A percentile compares a stretch with the other conserved stretches of the same genome.
Evolutionary conservation across 2,113 vertebrate species (phyloP).

Genomic region (Hassar affinis): DNA sequence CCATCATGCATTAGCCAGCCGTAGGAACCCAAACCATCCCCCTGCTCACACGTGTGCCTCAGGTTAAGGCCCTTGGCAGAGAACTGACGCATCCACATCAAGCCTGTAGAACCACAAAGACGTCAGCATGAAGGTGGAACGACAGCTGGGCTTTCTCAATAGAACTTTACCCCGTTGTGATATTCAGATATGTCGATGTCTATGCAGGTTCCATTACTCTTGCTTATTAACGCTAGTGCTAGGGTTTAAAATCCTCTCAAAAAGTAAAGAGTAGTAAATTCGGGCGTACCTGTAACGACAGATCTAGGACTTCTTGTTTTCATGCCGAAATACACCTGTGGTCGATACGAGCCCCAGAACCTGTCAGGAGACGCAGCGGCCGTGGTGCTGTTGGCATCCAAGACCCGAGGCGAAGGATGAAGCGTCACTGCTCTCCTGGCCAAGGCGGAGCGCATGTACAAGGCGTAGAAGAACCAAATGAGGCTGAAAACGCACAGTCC

Average conservation of each 20-base stretch:
- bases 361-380: slow-evolving; percentile 72
- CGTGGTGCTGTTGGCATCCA: slow-evolving; percentile 75
- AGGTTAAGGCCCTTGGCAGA: slow-evolving; percentile 71
- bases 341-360: slow-evolving; percentile 94
- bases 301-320: slow-evolving; percentile 86
- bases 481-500: slow-evolving; percentile 77
- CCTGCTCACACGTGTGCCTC: slow-evolving; percentile 89
- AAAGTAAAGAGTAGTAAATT: background rate
- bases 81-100: slow-evolving; percentile 92
- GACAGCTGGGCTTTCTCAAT: background rate
- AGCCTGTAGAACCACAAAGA: slow-evolving; percentile 65
- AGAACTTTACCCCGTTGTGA: background rate
- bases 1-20: slow-evolving; percentile 93
- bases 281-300: slow-evolving; percentile 79
- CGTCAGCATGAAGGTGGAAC: background rate
- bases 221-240: background rate
- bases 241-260: background rate
- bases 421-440: slow-evolving; percentile 75
- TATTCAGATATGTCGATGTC: background rate
- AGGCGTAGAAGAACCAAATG: slow-evolving; percentile 72
- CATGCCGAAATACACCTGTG: slow-evolving; percentile 94
- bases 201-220: background rate
- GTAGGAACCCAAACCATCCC: slow-evolving; percentile 79
- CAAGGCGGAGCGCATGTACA: slow-evolving; percentile 74
- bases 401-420: slow-evolving; percentile 74